Evolutionary conservation across 2,888 invertebrate genomes (phyloP), one percentile per base, ranked within the genome.

Genomic region (Boloria euphrosyne): DNA sequence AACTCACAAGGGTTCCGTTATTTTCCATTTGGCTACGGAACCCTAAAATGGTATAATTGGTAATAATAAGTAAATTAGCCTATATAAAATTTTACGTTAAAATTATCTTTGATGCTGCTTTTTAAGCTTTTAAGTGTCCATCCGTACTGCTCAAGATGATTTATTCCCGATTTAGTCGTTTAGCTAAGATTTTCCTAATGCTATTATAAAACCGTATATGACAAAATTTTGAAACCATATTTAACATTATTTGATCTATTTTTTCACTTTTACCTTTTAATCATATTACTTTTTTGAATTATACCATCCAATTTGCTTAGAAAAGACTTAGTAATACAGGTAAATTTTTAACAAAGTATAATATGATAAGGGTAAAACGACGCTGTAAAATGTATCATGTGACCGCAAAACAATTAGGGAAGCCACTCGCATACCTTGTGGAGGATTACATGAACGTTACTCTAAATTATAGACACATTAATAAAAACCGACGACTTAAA

Each of bases 321-420:
- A 3, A 50, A 59, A 38, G 59, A 59, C 38, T 31, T 38, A 59
- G 49, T 38, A 49, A 50, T 49, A 59, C 27, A 59, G 38, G 59
- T 59, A 38, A 17, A 59, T 59, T 59, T 59, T 59, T 50, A 59
- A 50, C 27, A 22, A 16, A 1, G 49, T 22, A 49, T 31, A 59
- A 59, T 38, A 18, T 59, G 59, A 59, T 59, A 59, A 59, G 59
- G 59, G 50, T 59, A 49, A 59, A 59, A 59, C 6, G 38, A 18
- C 49, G 47, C 65, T 53, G 55, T 47, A 67, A 46, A 67, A 63
- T 59, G 53, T 67, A 67, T 67, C 63, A 59, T 43, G 53, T 63
- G 53, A 54, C 67, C 62, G 59, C 52, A 53, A 63, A 62, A 67
- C 63, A 67, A 67, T 67, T 67, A 67, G 49, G 63, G 59, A 52